Base-by-base conservation (phyloP, 2,888 invertebrate species). In the Rhamphomyia laevipes region DNA sequence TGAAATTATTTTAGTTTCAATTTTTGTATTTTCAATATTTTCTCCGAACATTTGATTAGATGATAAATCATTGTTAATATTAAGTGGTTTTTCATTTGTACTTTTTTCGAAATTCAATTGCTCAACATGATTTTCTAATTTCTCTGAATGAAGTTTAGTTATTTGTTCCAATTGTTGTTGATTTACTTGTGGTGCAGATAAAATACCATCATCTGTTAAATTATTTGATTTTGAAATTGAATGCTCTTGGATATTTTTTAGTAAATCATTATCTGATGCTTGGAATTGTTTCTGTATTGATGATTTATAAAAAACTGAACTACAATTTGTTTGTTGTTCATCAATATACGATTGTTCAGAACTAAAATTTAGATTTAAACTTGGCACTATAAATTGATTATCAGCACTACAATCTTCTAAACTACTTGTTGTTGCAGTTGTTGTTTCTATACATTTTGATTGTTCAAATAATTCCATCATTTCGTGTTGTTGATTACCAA, bases 291-390 rank as follows among this genome's bases (percentile, higher is more conserved):
- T 16, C 45, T 47, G 23, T 45, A 31, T 27, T 30, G 17, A 41
- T 37, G 21, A 42, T 43, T 12, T n/a, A 33, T 12, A 30, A 12
- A 13, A 35, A 27, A 27, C 23, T 6, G 23, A 27, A 27, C 23
- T 27, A 27, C 23, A 27, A 27, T 27, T 27, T 3, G 31, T 17
- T 43, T 12, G n/a, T 33, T 4, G 53, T 55, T 31, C 16, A 15
- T 60, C 60, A 6, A 45, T 47, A 43, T 61, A 59, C 1, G 62
- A 61, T 38, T 55, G 56, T 3, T 51, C 59, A 10, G 62, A 61
- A 47, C 60, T 62, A 31, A 59, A 59, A 51, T 61, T 60, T 23
- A 61, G 56, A 56, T 64, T 60, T 33, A 63, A 51, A n/a, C 49
- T 50, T n/a, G 64, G 61, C 9, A 61, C 23, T 10, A 46, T 10